These are phyloP conservation scores for Xenentodon cancila DNA, from an alignment of 2,797 vertebrate species.

Conservation along the genomic window DNA sequence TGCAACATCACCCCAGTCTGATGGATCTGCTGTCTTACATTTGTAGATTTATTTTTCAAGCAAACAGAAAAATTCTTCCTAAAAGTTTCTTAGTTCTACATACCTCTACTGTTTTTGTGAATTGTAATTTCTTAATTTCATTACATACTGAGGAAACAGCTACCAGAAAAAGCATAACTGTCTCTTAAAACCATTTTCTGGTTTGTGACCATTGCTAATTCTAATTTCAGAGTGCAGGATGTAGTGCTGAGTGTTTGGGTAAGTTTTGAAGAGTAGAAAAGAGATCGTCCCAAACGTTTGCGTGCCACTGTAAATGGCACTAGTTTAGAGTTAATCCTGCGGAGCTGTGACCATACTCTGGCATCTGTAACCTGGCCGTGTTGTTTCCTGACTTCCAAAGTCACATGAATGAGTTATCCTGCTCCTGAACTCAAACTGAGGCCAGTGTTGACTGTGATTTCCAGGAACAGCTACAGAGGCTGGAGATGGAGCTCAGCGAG, in stretches of 20 bases:
- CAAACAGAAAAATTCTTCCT: no score
- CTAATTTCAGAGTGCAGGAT: not conserved
- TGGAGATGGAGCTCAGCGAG: slow-evolving; percentile 94
- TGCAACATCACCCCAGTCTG: no score
- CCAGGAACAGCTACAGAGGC: slow-evolving; percentile 94
- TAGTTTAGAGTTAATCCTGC: no score
- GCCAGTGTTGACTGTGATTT: slow-evolving; percentile 19
- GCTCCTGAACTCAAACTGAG: not conserved
- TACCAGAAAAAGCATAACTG: no score
- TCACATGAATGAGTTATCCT: not conserved
- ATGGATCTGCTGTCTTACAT: no score
- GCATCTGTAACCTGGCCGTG: not conserved
- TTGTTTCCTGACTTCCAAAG: not conserved
- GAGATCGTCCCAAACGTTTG: no score
- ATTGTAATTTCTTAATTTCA: not conserved
- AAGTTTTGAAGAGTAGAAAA: no score
- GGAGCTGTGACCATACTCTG: no score
- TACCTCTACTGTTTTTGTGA: not conserved
- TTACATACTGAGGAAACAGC: no score
- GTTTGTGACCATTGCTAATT: not conserved
- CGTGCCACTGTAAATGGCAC: no score
- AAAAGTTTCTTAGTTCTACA: not conserved
- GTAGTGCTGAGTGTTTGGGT: not conserved
- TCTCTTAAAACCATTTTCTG: not conserved
- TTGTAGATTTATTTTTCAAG: not conserved